Percentiles rank a stretch among this genome's conserved stretches.
Evolutionary conservation across 2,797 vertebrate genomes (phyloP).

Genomic region (Sebastes jordani): DNA sequence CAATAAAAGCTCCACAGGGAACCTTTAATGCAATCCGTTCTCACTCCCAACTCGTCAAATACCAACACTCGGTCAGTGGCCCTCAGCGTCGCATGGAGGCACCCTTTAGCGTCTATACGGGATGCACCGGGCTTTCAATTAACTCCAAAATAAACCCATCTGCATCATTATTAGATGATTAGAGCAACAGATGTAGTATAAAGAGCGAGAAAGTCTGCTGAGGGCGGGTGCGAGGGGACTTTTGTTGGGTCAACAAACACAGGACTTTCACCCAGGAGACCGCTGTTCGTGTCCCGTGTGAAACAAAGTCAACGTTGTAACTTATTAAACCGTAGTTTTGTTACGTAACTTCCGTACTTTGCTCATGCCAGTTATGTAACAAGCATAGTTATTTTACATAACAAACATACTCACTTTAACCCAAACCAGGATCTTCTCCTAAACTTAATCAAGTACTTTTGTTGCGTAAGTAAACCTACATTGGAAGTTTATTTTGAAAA

Average conservation of each 20-base stretch:
- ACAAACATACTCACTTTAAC: too few species aligned
- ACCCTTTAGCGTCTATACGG: neutral
- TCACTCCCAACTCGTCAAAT: neutral
- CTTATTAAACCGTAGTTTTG: too few species aligned
- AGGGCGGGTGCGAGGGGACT: neutral
- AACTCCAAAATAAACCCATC: neutral
- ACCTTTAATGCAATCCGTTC: neutral
- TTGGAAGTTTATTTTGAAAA: neutral
- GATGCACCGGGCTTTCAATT: neutral
- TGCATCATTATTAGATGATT: accelerated
- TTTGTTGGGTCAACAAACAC: neutral
- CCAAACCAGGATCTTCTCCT: too few species aligned
- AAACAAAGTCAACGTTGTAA: too few species aligned
- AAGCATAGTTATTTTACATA: too few species aligned
- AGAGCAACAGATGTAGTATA: neutral
- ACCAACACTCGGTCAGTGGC: neutral
- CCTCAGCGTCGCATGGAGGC: neutral
- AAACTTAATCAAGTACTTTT: neutral
- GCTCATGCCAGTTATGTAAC: too few species aligned
- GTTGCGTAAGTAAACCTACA: neutral
- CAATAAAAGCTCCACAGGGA: neutral
- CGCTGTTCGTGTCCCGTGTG: neutral
- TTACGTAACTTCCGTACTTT: too few species aligned
- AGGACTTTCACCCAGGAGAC: neutral
- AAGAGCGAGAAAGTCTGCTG: neutral